A percentile compares a stretch with the other conserved stretches of the same genome.
Evolutionary conservation across 2,888 invertebrate genomes (phyloP).

Genomic region (Aradus depressus): DNA sequence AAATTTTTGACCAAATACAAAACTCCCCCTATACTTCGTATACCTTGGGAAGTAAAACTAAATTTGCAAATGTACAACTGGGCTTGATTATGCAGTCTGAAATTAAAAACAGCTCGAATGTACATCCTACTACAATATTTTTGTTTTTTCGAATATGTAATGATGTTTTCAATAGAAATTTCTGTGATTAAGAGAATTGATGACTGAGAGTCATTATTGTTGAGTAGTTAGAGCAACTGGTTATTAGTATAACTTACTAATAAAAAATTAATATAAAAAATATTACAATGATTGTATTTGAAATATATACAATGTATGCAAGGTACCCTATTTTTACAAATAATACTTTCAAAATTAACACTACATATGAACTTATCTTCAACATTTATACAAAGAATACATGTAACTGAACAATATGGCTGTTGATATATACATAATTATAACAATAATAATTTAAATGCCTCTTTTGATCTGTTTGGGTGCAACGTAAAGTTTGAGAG

Average conservation of each 20-base stretch:
- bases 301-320: neutral
- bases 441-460: too few species aligned
- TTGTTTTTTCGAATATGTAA: neutral
- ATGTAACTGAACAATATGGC: too few species aligned
- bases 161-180: neutral
- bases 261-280: neutral
- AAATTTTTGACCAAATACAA: too few species aligned
- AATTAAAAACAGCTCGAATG: too few species aligned
- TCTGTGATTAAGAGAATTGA: neutral
- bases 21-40: too few species aligned
- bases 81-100: too few species aligned
- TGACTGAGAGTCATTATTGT: too few species aligned
- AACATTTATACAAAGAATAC: too few species aligned
- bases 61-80: too few species aligned
- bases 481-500: constrained; percentile 73
- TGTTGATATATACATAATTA: too few species aligned
- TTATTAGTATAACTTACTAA: neutral
- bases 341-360: neutral
- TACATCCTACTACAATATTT: neutral
- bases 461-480: constrained; percentile 81
- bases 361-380: neutral
- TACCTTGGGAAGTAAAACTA: too few species aligned
- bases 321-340: neutral
- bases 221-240: neutral
- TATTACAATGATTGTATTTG: neutral